phyloP scores from a whole-genome alignment of 2,113 vertebrate species.

The Nothobranchius kuhntae region DNA sequence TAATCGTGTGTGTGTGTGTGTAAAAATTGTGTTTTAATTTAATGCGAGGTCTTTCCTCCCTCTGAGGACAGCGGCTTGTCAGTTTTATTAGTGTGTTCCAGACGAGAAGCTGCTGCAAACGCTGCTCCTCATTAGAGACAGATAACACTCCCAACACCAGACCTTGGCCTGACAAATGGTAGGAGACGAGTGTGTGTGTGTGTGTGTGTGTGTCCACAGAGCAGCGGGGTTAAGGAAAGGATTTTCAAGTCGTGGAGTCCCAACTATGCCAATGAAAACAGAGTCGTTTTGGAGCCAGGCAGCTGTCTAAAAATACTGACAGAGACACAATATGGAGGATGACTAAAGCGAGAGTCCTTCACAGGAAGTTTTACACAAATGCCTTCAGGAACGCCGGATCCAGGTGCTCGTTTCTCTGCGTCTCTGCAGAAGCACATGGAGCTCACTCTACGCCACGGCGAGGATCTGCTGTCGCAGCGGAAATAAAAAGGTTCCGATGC shows the following conservation, averaged over 20 bases:
- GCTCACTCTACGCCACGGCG: too few relatives aligned
- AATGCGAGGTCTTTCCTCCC: conserved; percentile 22
- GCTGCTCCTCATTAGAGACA: conserved; percentile 72
- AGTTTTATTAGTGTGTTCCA: conserved; percentile 71
- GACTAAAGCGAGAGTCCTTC: conserved; percentile 58
- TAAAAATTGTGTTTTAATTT: conserved; percentile 38
- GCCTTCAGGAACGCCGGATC: conserved; percentile 24
- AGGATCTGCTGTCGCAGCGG: too few relatives aligned
- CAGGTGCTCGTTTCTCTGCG: too few relatives aligned
- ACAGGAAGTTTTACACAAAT: conserved; percentile 48
- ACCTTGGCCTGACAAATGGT: conserved; percentile 74
- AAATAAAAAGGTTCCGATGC: background rate
- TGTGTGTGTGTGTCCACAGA: conserved; percentile 34
- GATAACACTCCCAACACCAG: conserved; percentile 62
- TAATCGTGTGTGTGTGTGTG: conserved; percentile 24
- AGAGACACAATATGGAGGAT: conserved; percentile 74
- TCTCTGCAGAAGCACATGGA: too few relatives aligned
- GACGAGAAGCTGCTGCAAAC: conserved; percentile 74
- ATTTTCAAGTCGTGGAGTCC: conserved; percentile 74
- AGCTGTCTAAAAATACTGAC: conserved; percentile 76
- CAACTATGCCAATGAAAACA: conserved; percentile 78
- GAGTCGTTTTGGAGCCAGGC: conserved; percentile 69
- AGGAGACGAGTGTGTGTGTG: conserved; percentile 37
- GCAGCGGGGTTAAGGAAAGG: conserved; percentile 68
- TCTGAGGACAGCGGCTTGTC: conserved; percentile 50